Base-by-base conservation (phyloP, 2,113 vertebrate genomes). In the Delphinapterus leucas region DNA sequence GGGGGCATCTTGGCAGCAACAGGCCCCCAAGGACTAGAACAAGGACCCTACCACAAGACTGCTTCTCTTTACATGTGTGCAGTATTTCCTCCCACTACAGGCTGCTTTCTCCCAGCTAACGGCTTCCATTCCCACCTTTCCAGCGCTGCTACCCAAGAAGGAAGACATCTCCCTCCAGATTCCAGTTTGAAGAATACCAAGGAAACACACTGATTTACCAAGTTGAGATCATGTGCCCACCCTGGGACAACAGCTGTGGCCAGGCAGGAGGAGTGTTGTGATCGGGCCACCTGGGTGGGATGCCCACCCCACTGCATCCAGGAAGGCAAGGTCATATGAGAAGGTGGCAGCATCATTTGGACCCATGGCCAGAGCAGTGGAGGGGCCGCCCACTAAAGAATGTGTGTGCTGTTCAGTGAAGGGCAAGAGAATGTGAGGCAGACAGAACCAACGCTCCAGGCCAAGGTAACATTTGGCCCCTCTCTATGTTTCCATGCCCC, bases 161-260 rank as follows among this genome's bases (percentile, higher is more conserved):
- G 47, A 65, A 95, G 63, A 20, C 1, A 28, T 3, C 3, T 74
- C 68, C 31, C 31, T 93, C 67, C 65, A 41, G 79, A 76, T 2
- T 58, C 61, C 55, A 74, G 13, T 82, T 47, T 88, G 61, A 76
- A 71, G 65, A 85, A 60, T 79, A 74, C 67, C 65, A 74, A 88
- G 47, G 67, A 63, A 93, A 8, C 47, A n/a, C 26, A 92, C 28
- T 36, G 67, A 93, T 3, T 93, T 68, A 41, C 26, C 58, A 25
- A 20, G 6, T 1, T 53, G 85, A 47, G 41, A 38, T 87, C 83
- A 80, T 13, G 33, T 63, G 67, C 6, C 36, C 17, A 84, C 28
- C 2, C 0, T 15, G 12, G 70, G 38, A 58, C 85, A 93, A 36
- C 28, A 67, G 15, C 58, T 85, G 18, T 55, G 73, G 8, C 31